Evolutionary conservation across 2,888 invertebrate species (phyloP).

Genomic region (Lingula anatina): DNA sequence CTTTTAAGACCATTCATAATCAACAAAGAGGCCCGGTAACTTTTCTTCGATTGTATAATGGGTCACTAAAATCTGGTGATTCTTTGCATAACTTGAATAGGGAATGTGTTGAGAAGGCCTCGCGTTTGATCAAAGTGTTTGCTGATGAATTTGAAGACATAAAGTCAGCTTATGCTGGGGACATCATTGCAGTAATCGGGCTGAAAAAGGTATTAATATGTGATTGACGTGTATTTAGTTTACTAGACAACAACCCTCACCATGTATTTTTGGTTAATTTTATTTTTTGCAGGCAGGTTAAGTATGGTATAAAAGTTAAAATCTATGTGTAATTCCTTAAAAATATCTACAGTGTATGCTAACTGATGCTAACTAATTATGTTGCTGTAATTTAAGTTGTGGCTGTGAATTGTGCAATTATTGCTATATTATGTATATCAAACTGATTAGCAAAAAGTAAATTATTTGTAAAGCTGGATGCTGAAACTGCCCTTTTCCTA

Average conservation of each 20-base stretch:
- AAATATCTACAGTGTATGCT: too few species aligned
- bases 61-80: constrained; percentile 55
- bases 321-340: too few species aligned
- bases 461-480: too few species aligned
- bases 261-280: background rate
- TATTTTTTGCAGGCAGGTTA: constrained; percentile 24
- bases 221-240: background rate
- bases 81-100: constrained; percentile 70
- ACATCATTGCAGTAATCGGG: constrained; percentile 84
- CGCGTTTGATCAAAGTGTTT: constrained; percentile 65
- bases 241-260: background rate
- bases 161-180: constrained; percentile 58
- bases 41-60: constrained; percentile 71
- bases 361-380: too few species aligned
- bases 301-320: too few species aligned
- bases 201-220: constrained; percentile 64
- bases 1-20: constrained; percentile 90
- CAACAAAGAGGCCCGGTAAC: constrained; percentile 78
- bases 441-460: too few species aligned
- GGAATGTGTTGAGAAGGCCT: constrained; percentile 63
- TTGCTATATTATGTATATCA: too few species aligned
- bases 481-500: too few species aligned
- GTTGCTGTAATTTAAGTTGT: too few species aligned
- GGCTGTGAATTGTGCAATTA: too few species aligned
- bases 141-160: constrained; percentile 87